Base-by-base conservation (phyloP, 2,797 vertebrate genomes). In the Pseudochromis fuscus region DNA sequence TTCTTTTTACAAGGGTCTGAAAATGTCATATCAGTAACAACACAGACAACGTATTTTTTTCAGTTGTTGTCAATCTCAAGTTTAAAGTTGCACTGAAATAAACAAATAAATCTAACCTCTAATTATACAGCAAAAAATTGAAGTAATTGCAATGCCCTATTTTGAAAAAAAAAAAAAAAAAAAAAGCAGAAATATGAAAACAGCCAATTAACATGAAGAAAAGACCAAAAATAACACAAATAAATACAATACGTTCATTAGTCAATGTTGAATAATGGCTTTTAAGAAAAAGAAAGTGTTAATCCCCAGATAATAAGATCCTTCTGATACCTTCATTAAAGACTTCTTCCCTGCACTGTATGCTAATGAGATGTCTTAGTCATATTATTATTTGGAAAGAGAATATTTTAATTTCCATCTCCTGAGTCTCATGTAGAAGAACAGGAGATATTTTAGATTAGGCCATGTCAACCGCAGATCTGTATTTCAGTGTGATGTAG, bases 241-340 rank as follows among this genome's bases (percentile, higher is more conserved):
- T 93, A 92, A 89, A 91, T 94, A 91, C 89, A 94, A 93, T 93
- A 90, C 90, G 72, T 93, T 94, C 92, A 93, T 94, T 93, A 94
- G 89, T 90, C 91, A 90, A 93, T 87, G 88, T 92, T 89, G 89
- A 93, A 94, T 92, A 92, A 92, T 93, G 91, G 90, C 90, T 93
- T 92, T 94, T 93, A 92, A 91, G 90, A 93, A 94, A 92, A 89
- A 90, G 76, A 92, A 91, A 91, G 86, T 88, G 89, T 84, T 92
- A 94, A 93, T 94, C 93, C 93, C 92, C 69, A 87, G 93, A 93
- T 90, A 93, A 91, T 93, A 90, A 88, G 92, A 92, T 94, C 89
- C 91, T 93, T 94, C 89, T 90, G 92, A 94, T 94, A 93, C 89
- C 89, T 93, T 94, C 92, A 94, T 94, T 94, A 94, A 94, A 94